These are phyloP conservation scores for Eupithecia exiguata DNA, from an alignment of 2,888 invertebrate genomes.

Conservation along the genomic window DNA sequence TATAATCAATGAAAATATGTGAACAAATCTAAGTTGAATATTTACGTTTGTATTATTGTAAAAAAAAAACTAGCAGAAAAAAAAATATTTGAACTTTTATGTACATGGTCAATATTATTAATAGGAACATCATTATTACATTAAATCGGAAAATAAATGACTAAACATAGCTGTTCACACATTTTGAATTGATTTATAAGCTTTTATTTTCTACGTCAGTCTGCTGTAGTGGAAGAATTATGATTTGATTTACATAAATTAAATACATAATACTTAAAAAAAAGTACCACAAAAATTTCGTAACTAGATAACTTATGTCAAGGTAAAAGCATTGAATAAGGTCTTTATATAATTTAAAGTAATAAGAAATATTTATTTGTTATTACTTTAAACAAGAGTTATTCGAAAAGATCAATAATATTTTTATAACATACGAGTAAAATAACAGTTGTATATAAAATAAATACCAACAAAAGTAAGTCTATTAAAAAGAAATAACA, in stretches of 20 bases:
- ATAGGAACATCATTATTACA: conserved; percentile 49
- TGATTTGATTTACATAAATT: not conserved
- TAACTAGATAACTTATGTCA: not conserved
- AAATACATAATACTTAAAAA: not conserved
- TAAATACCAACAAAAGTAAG: not conserved
- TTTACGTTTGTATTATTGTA: not conserved
- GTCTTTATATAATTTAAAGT: not conserved
- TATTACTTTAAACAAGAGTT: too few relatives aligned
- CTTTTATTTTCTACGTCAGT: conserved; percentile 60
- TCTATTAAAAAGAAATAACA: not conserved
- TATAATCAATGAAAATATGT: conserved; percentile 43
- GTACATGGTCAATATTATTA: conserved; percentile 34
- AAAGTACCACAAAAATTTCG: not conserved
- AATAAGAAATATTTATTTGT: too few relatives aligned
- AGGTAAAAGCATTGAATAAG: not conserved
- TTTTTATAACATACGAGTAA: not conserved
- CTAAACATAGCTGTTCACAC: conserved; percentile 47
- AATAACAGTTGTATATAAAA: not conserved
- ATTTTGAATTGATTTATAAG: conserved; percentile 45
- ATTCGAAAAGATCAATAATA: not conserved
- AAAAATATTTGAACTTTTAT: conserved; percentile 15
- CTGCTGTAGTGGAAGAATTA: conserved; percentile 61
- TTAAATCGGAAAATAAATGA: conserved; percentile 29
- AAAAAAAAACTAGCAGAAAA: conserved; percentile 3
- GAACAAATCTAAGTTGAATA: conserved; percentile 28